Evolutionary conservation across 2,113 vertebrate genomes (phyloP).

Genomic region (Orcinus orca): DNA sequence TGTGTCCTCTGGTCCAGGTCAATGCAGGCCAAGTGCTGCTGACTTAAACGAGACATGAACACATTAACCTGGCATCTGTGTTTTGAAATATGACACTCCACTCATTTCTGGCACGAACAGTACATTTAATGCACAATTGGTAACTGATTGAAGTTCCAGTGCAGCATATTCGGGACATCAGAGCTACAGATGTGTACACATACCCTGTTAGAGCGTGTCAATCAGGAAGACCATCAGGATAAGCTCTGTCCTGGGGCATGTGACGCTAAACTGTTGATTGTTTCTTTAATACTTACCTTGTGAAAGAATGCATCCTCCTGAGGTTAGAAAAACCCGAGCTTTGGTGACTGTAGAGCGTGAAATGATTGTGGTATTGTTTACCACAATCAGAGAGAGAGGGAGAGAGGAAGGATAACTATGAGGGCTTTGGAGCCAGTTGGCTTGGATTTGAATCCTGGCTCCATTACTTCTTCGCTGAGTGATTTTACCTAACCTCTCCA

Average conservation of each 20-base stretch:
- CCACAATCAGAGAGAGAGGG: neutral
- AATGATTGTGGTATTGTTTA: neutral
- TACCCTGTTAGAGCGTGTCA: neutral
- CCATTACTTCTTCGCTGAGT: neutral
- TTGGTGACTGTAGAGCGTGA: neutral
- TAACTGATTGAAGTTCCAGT: neutral
- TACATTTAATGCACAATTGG: neutral
- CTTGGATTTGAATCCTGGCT: neutral
- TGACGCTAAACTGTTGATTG: neutral
- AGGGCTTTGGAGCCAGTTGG: neutral
- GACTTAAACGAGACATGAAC: neutral
- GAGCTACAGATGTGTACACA: neutral
- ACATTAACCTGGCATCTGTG: neutral
- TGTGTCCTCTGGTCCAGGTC: accelerated
- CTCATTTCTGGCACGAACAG: neutral
- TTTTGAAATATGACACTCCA: neutral
- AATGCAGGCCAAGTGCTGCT: neutral
- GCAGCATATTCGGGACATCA: neutral
- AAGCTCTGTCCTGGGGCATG: neutral
- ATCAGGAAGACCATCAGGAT: neutral
- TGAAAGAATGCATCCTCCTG: neutral
- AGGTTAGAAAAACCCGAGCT: neutral
- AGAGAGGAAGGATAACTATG: neutral
- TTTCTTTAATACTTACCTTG: neutral
- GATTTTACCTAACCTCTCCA: neutral